phyloP scores from a whole-genome alignment of 2,797 vertebrate genomes.

The Propithecus deckenii region DNA sequence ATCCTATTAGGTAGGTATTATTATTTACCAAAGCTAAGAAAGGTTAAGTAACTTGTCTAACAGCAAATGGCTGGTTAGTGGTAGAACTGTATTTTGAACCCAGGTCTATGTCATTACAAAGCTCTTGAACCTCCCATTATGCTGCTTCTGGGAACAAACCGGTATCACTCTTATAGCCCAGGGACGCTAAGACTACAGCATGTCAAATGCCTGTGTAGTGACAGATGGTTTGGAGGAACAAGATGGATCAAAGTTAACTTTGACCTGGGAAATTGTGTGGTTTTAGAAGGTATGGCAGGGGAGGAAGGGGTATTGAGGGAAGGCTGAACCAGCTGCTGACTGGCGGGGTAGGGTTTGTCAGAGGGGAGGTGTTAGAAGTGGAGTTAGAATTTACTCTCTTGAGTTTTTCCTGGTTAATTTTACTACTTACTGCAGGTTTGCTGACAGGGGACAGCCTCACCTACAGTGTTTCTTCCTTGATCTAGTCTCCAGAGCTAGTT shows the following conservation, averaged over 20 bases:
- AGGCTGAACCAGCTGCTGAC: not conserved
- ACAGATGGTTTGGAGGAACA: not conserved
- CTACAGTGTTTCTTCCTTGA: not conserved
- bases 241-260: not conserved
- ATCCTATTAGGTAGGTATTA: not conserved
- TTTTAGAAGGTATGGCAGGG: not conserved
- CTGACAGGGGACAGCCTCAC: not conserved
- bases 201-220: not conserved
- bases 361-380: not conserved
- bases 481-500: not conserved
- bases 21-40: not conserved
- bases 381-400: not conserved
- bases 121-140: not conserved
- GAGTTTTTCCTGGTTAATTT: conserved; percentile 16
- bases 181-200: not conserved
- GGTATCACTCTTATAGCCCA: not conserved
- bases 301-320: not conserved
- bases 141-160: not conserved
- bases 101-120: not conserved
- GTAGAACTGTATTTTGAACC: not conserved
- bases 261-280: not conserved
- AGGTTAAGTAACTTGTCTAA: not conserved
- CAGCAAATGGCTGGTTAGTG: not conserved
- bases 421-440: not conserved
- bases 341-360: not conserved